Evolutionary conservation across 2,888 invertebrate species (phyloP).

Genomic region (Helicoverpa assulta): DNA sequence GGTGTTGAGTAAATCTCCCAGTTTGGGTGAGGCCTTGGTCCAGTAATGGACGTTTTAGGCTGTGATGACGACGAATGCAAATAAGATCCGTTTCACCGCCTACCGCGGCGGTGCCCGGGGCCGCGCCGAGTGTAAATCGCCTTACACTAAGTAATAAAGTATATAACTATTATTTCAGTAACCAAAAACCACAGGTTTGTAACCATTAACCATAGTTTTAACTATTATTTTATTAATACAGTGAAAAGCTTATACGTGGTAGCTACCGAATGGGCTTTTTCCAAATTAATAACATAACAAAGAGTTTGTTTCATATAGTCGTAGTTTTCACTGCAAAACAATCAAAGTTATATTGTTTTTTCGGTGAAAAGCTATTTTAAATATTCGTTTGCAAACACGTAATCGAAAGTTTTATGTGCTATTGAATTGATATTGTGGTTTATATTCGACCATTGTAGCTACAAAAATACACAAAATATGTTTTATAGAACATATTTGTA

Average conservation of each 20-base stretch:
- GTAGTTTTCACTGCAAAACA: background rate
- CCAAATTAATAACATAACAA: background rate
- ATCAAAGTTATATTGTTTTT: slow-evolving; percentile 1
- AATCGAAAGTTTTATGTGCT: background rate
- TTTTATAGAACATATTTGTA: too few species aligned
- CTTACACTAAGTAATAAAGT: background rate
- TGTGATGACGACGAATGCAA: too few species aligned
- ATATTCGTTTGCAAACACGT: background rate
- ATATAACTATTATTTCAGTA: slow-evolving; percentile 1
- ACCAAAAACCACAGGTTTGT: slow-evolving; percentile 16
- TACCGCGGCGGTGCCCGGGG: too few species aligned
- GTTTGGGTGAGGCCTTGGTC: too few species aligned
- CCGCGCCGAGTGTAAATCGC: too few species aligned
- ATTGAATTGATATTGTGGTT: too few species aligned
- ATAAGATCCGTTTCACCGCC: too few species aligned
- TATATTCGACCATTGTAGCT: too few species aligned
- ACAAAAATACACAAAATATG: too few species aligned
- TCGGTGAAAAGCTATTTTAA: background rate
- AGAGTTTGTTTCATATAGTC: background rate
- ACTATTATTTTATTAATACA: slow-evolving; percentile 18
- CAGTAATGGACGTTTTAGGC: too few species aligned
- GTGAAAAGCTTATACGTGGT: background rate
- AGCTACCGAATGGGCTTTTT: background rate
- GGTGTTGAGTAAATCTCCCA: too few species aligned
- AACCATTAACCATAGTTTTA: slow-evolving; percentile 6